phyloP scores from a whole-genome alignment of 2,888 invertebrate genomes.

The Cheiracanthium punctorium region DNA sequence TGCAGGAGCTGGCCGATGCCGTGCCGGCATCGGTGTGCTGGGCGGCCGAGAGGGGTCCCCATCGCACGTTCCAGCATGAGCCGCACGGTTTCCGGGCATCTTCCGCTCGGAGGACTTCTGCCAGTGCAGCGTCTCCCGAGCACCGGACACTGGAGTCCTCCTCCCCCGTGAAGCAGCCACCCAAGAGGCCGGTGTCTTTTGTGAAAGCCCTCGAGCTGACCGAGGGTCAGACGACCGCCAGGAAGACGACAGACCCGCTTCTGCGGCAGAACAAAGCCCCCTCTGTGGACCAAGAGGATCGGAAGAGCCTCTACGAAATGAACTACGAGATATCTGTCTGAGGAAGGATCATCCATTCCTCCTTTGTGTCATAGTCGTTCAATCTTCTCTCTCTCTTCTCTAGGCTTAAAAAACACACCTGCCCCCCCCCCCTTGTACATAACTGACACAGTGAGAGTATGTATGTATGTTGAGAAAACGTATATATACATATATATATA shows the following conservation, averaged over 20 bases:
- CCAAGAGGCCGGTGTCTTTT: constrained; percentile 64
- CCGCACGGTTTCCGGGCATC: constrained; percentile 17
- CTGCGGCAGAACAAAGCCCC: constrained; percentile 40
- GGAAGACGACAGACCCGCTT: constrained; percentile 33
- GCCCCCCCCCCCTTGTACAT: too few species aligned
- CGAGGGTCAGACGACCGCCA: constrained; percentile 72
- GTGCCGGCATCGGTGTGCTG: constrained; percentile 38
- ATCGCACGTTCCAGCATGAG: constrained; percentile 21
- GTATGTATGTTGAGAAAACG: too few species aligned
- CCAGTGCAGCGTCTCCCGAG: constrained; percentile 19
- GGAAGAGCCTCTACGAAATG: constrained; percentile 72
- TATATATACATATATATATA: too few species aligned
- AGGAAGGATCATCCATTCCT: too few species aligned
- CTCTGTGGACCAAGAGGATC: constrained; percentile 45
- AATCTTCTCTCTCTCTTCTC: too few species aligned
- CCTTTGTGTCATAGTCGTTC: too few species aligned
- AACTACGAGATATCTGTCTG: constrained; percentile 73
- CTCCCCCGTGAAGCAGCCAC: constrained; percentile 45
- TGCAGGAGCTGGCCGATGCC: constrained; percentile 61
- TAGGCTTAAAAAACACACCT: too few species aligned
- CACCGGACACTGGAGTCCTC: constrained; percentile 39
- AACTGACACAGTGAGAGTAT: too few species aligned
- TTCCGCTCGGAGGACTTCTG: constrained; percentile 5
- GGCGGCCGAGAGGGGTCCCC: not conserved
- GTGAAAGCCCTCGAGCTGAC: constrained; percentile 76